Conservation (phyloP, 2,797 vertebrate species). For the Clarias laeviceps region DNA sequence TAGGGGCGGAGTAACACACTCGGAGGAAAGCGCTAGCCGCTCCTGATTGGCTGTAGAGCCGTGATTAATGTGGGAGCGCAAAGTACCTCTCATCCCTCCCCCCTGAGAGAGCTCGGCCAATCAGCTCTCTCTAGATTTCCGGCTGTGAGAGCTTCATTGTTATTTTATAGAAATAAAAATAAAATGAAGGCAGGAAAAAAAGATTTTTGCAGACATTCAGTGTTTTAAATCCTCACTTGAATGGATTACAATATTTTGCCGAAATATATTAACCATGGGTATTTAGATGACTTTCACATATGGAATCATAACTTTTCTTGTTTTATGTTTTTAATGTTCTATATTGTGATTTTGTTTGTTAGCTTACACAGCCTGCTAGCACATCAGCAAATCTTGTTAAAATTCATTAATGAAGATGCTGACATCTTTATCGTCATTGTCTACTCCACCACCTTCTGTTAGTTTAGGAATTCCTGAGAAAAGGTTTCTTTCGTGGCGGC, state of each 20-base stretch:
- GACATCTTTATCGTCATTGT: not conserved
- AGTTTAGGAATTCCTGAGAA: not conserved
- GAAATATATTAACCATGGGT: not conserved
- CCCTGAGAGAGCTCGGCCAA: too few relatives aligned
- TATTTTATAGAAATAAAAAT: not conserved
- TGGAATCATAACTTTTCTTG: not conserved
- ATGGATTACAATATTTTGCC: not conserved
- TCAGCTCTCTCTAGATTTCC: too few relatives aligned
- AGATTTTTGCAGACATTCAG: not conserved
- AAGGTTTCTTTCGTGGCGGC: not conserved
- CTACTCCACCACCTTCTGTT: not conserved
- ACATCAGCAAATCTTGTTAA: not conserved
- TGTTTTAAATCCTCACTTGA: not conserved
- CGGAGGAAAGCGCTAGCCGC: too few relatives aligned
- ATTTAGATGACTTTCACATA: not conserved
- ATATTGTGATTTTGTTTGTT: not conserved
- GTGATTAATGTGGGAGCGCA: too few relatives aligned
- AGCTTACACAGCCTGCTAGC: not conserved
- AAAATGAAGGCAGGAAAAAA: not conserved
- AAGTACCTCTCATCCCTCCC: too few relatives aligned
- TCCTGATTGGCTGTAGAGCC: too few relatives aligned
- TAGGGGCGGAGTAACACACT: too few relatives aligned
- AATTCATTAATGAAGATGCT: not conserved
- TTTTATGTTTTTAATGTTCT: not conserved
- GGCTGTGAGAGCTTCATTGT: too few relatives aligned